These are phyloP conservation scores for Zaprionus kolodkinae DNA, from an alignment of 1,140 invertebrate genomes.

Conservation along the genomic window DNA sequence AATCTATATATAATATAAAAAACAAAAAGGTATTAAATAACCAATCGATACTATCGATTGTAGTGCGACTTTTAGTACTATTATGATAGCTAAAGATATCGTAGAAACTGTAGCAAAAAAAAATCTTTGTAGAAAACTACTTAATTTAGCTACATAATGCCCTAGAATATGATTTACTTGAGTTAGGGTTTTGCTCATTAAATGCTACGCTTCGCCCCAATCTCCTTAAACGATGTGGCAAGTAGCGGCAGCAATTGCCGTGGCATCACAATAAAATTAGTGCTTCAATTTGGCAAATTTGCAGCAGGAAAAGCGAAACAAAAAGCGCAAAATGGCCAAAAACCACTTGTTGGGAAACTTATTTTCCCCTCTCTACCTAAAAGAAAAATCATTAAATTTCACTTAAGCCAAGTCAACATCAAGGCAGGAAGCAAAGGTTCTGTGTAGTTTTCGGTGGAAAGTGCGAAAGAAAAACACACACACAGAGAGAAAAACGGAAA, in stretches of 20 bases:
- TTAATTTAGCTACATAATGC: not conserved
- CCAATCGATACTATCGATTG: too few species aligned
- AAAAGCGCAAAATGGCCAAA: conserved; percentile 28
- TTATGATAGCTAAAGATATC: not conserved
- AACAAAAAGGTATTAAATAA: too few species aligned
- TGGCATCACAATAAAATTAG: conserved; percentile 56
- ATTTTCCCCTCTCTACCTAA: conserved; percentile 26
- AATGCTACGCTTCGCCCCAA: not conserved
- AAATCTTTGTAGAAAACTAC: not conserved
- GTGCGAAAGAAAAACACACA: conserved; percentile 59
- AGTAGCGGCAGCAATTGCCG: conserved; percentile 12
- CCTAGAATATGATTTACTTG: not conserved
- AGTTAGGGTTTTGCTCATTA: not conserved
- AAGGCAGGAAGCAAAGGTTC: conserved; percentile 6
- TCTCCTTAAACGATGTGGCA: not conserved
- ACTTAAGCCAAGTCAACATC: conserved; percentile 61
- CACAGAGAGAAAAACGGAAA: conserved; percentile 1
- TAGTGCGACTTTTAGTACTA: too few species aligned
- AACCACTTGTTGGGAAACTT: conserved; percentile 57
- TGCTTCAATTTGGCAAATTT: conserved; percentile 68
- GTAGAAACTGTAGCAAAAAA: not conserved
- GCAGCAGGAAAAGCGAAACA: conserved; percentile 31
- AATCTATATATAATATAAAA: too few species aligned
- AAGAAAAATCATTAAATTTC: conserved; percentile 72
- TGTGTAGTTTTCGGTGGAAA: conserved; percentile 44